phyloP scores from a whole-genome alignment of 2,797 vertebrate genomes.

The Glyptemys insculpta region DNA sequence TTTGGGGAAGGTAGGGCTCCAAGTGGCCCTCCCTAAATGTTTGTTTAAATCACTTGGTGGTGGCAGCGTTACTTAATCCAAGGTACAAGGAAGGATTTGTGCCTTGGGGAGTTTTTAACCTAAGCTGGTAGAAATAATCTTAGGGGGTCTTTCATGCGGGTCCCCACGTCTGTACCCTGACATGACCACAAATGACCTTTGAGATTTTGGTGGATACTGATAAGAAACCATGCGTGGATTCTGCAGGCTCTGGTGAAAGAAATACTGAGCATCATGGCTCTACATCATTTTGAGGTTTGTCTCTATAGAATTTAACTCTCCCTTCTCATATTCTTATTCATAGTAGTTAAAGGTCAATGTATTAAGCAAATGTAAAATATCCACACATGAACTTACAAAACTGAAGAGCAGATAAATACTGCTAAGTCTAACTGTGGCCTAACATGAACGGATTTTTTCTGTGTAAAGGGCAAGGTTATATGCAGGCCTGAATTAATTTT shows the following conservation, averaged over 20 bases:
- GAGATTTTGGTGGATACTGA: rapidly evolving
- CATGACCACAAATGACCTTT: no score
- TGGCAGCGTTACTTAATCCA: no score
- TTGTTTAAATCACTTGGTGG: no score
- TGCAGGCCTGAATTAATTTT: neutral
- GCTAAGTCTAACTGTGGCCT: neutral
- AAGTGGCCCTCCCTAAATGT: no score
- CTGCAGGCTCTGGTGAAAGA: neutral
- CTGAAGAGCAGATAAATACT: neutral
- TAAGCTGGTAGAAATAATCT: no score
- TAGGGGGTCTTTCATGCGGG: no score
- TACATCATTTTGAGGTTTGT: neutral
- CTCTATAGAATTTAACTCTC: neutral
- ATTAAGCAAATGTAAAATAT: neutral
- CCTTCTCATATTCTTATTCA: neutral
- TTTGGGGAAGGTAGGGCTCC: no score
- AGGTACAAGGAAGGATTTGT: no score
- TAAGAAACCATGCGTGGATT: neutral
- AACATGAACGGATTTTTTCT: neutral
- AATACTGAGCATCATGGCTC: neutral
- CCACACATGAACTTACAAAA: neutral
- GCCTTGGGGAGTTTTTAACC: no score
- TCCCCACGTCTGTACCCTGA: no score
- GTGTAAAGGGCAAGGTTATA: neutral
- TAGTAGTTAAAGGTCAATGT: neutral